A percentile compares a stretch with the other conserved stretches of the same genome.
These are phyloP conservation scores for Chrysomallon squamiferum DNA, from an alignment of 1,140 invertebrate species.

Conservation along the genomic window DNA sequence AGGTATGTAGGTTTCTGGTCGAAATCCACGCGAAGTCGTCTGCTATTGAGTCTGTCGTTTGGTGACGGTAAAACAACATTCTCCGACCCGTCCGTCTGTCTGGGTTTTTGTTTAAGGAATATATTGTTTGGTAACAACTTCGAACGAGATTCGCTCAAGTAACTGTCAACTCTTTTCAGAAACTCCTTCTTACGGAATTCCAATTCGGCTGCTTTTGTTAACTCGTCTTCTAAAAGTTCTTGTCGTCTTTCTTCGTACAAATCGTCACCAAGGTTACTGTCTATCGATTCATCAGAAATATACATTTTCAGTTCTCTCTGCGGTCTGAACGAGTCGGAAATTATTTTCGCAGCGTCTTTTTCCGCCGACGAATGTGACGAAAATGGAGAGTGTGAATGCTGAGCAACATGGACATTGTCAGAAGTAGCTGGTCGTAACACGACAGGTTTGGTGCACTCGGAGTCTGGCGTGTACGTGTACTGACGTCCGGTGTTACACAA, in stretches of 20 bases:
- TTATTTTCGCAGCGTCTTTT: constrained; percentile 24
- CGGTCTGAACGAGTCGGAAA: constrained; percentile 3
- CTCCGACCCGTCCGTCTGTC: neutral
- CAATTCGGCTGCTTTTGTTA: constrained; percentile 24
- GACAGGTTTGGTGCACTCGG: no score
- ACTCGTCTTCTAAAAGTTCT: constrained; percentile 47
- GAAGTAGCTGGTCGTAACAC: no score
- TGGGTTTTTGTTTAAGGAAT: neutral
- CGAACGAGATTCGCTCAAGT: constrained; percentile 15
- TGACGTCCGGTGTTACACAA: no score
- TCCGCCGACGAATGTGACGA: constrained; percentile 26
- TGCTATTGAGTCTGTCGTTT: constrained; percentile 15
- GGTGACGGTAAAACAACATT: constrained; percentile 1
- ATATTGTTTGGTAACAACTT: neutral
- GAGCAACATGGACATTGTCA: neutral
- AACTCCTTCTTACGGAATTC: constrained; percentile 41
- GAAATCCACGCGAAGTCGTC: constrained; percentile 18
- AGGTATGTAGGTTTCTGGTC: constrained; percentile 33
- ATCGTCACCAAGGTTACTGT: constrained; percentile 45
- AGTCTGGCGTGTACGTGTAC: no score
- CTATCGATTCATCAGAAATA: constrained; percentile 35
- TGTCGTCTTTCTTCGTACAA: constrained; percentile 39
- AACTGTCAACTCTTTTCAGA: constrained; percentile 41
- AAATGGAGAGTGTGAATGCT: constrained; percentile 15
- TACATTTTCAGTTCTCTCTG: constrained; percentile 6